phyloP scores from a whole-genome alignment of 2,888 invertebrate genomes.

The Mycalesis mineus region DNA sequence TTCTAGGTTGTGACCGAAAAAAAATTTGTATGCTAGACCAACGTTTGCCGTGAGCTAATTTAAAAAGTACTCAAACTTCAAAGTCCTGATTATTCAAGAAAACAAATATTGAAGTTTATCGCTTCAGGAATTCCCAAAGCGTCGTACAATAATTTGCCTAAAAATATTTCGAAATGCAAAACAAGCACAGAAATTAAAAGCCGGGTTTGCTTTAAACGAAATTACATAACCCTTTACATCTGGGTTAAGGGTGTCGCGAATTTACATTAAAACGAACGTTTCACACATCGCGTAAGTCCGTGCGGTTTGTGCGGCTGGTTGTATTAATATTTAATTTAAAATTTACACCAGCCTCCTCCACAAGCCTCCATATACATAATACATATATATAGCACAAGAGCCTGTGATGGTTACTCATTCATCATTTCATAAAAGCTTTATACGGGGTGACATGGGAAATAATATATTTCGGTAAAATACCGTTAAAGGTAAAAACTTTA shows the following conservation, averaged over 20 bases:
- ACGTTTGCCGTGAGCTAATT: no score
- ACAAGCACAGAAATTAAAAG: conserved; percentile 21
- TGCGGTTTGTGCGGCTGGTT: conserved; percentile 51
- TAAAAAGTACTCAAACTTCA: no score
- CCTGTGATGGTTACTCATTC: no score
- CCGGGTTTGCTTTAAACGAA: conserved; percentile 17
- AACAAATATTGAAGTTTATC: no score
- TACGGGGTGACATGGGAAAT: no score
- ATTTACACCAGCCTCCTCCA: conserved; percentile 57
- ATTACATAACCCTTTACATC: conserved; percentile 29
- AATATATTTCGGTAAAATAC: no score
- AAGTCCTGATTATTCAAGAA: no score
- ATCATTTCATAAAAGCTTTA: no score
- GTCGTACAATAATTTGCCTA: not conserved
- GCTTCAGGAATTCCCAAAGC: not conserved
- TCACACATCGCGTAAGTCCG: conserved; percentile 32
- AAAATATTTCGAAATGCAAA: not conserved
- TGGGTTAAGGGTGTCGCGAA: conserved; percentile 34
- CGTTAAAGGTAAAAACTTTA: no score
- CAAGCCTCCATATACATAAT: conserved; percentile 42
- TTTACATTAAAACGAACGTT: conserved; percentile 33
- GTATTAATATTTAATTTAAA: conserved; percentile 66
- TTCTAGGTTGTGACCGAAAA: no score
- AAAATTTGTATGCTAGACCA: no score
- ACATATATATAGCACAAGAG: conserved; percentile 37